Evolutionary conservation across 2,113 vertebrate genomes (phyloP).

Genomic region (Psittacara wagleri): DNA sequence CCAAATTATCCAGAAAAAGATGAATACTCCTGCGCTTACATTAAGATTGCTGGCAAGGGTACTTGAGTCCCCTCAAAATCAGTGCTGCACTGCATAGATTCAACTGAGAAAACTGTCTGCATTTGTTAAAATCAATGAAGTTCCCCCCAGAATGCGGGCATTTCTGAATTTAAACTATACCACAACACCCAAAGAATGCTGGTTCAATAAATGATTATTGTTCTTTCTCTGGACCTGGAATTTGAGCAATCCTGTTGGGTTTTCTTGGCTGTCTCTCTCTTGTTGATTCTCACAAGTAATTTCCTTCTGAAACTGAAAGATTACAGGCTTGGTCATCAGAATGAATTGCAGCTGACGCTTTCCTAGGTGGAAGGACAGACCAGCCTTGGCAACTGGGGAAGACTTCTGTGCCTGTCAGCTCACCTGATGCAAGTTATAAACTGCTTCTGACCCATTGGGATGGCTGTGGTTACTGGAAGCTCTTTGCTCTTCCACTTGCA

Average conservation of each 20-base stretch:
- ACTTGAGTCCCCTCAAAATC: background rate
- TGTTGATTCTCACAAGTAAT: background rate
- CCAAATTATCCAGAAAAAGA: background rate
- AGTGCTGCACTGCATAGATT: background rate
- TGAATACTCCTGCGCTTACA: background rate
- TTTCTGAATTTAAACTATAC: background rate
- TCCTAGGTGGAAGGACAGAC: background rate
- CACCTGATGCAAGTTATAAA: background rate
- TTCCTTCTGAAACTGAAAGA: background rate
- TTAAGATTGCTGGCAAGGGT: background rate
- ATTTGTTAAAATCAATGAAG: background rate
- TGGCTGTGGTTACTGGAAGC: background rate
- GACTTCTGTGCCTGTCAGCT: background rate
- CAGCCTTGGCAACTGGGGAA: background rate
- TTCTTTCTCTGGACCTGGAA: background rate
- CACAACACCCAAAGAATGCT: background rate
- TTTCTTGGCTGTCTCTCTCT: background rate
- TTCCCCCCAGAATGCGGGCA: background rate
- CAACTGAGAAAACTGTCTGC: background rate
- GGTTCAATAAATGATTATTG: background rate
- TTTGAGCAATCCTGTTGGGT: background rate
- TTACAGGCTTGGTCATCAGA: background rate
- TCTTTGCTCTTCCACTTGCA: background rate
- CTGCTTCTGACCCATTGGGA: background rate
- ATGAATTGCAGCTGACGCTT: background rate